Evolutionary conservation across 2,888 invertebrate species (phyloP).

Genomic region (Cephus nigrinus): DNA sequence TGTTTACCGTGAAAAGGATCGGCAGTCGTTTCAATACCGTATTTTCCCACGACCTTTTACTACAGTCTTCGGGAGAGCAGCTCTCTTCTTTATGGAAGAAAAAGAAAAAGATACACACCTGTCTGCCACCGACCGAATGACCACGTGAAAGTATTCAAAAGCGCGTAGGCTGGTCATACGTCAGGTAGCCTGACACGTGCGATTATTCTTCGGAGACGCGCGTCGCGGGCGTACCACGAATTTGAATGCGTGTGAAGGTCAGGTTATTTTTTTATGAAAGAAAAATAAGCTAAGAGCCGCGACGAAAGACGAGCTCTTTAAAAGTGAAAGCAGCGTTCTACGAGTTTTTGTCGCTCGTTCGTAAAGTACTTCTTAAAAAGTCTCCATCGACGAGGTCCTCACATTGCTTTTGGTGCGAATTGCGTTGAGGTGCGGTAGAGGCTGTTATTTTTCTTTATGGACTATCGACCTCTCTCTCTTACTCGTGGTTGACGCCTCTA

Average conservation of each 20-base stretch:
- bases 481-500: neutral
- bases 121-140: neutral
- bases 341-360: neutral
- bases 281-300: neutral
- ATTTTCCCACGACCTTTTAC: neutral
- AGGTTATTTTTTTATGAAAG: slow-evolving; percentile 8
- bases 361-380: neutral
- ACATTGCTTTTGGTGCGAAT: neutral
- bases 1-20: neutral
- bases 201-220: neutral
- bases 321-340: neutral
- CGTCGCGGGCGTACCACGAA: neutral
- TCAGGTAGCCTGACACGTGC: neutral
- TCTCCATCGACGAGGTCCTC: neutral
- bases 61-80: neutral
- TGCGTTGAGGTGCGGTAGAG: too few relatives aligned
- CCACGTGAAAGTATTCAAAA: neutral
- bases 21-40: neutral
- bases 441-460: neutral
- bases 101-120: neutral
- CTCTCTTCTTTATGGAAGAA: neutral
- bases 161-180: neutral
- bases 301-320: neutral
- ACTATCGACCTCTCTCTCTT: neutral
- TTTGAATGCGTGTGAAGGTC: neutral